phyloP scores from a whole-genome alignment of 2,797 vertebrate genomes.

The Neostethus bicornis region DNA sequence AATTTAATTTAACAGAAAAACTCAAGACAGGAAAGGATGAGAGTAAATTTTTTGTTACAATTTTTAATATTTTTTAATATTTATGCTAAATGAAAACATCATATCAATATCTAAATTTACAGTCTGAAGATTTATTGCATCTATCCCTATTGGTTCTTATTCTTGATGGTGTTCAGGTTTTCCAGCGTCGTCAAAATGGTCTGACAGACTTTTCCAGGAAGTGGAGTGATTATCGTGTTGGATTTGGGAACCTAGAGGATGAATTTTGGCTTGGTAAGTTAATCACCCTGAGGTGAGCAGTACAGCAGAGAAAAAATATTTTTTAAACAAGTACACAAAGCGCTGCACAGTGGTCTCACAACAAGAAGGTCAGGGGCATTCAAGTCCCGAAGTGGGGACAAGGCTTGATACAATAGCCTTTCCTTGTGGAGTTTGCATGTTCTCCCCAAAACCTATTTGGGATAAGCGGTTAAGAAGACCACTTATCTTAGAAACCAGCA shows the following conservation, averaged over 20 bases:
- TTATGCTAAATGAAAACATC: background rate
- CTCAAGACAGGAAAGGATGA: background rate
- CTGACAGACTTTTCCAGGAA: constrained; percentile 96
- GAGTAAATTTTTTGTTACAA: too few species aligned
- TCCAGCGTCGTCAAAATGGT: constrained; percentile 96
- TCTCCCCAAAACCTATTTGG: too few species aligned
- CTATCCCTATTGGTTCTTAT: constrained; percentile 1
- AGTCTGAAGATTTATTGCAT: background rate
- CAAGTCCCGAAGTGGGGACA: too few species aligned
- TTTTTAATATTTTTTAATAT: too few species aligned
- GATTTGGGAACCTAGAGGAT: constrained; percentile 96
- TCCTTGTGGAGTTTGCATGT: too few species aligned
- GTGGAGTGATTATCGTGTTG: constrained; percentile 93
- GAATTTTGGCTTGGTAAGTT: constrained; percentile 97
- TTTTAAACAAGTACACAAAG: background rate
- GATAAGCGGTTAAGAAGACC: too few species aligned
- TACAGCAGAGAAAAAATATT: background rate
- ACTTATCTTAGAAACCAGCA: too few species aligned
- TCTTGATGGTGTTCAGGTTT: constrained; percentile 79
- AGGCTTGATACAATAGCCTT: too few species aligned
- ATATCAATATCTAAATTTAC: background rate
- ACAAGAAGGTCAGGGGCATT: too few species aligned
- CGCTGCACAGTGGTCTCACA: too few species aligned
- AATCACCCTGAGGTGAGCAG: constrained; percentile 1
- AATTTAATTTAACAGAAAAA: constrained; percentile 4